Evolutionary conservation across 2,888 invertebrate species (phyloP).

Genomic region (Apamea anceps): DNA sequence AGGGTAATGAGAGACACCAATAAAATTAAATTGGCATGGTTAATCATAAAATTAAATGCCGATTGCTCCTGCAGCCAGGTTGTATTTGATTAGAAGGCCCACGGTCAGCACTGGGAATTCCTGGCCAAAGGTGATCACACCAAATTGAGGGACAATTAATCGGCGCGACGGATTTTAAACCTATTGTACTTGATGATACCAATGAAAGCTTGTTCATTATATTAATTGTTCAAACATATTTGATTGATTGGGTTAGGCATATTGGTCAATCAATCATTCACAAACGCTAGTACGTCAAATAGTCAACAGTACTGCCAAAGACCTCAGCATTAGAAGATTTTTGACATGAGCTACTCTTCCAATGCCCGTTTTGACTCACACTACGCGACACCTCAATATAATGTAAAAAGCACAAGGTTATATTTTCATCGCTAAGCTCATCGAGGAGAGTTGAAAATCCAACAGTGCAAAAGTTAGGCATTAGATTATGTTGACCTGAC

Average conservation of each 20-base stretch:
- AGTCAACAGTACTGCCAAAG: background rate
- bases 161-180: no score
- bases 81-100: background rate
- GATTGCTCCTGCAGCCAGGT: background rate
- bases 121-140: no score
- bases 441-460: background rate
- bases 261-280: no score
- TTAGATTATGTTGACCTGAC: background rate
- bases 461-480: background rate
- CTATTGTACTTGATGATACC: no score
- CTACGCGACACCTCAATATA: background rate
- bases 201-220: no score
- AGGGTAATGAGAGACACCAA: background rate
- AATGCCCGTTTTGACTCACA: background rate
- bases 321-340: background rate
- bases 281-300: no score
- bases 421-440: background rate
- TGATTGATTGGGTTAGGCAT: no score
- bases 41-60: background rate
- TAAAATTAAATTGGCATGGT: background rate
- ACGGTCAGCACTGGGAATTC: no score
- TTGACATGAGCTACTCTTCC: background rate
- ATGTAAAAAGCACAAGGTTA: background rate
- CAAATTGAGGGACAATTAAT: background rate
- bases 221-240: no score